Evolutionary conservation across 2,113 vertebrate genomes (phyloP), one percentile per base, ranked within the genome.

Genomic region (Baryphthengus martii): DNA sequence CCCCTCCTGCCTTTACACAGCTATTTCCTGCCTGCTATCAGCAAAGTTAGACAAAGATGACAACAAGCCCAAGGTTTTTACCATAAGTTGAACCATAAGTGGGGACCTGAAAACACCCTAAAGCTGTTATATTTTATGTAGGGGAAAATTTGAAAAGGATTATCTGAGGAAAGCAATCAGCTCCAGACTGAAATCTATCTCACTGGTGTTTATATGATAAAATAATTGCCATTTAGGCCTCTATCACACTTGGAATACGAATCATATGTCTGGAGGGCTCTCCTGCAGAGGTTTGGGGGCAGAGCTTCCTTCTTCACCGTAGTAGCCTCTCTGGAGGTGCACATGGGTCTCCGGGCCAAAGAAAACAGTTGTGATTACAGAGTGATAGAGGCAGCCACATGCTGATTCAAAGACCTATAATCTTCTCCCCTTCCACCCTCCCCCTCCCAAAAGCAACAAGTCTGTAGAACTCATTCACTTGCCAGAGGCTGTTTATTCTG

Each of bases 1-100:
- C 96, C 94, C 93, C 97, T 91, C 94, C 95, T 96, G 97, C 96
- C 96, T 95, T 96, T 97, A 97, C 96, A 96, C 90, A 97, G 94
- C 93, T 97, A 97, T 98, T 98, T 98, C 97, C 98, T 98, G 97
- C 96, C 96, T 97, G 73, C 90, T 97, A 96, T 98, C 97, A 98
- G 96, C 96, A 96, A 93, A 96, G 91, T 97, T 66, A 89, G 95
- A 97, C 92, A 93, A 97, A 95, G 94, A 97, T 94, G 96, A 97
- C 96, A 95, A 96, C 94, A 95, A 92, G 75, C 95, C 88, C 68
- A 75, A 95, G 82, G 96, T 96, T 88, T 90, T 93, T 93, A 96
- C 85, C 95, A 86, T 97, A 96, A 97, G 95, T 91, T 77, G 95
- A 97, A 97, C 82, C 75, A 91, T 63, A 89, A 97, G 91, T 50